A percentile compares a stretch with the other conserved stretches of the same genome.
phyloP scores from a whole-genome alignment of 64 coral and sea anemone species.

The Orbicella faveolata region DNA sequence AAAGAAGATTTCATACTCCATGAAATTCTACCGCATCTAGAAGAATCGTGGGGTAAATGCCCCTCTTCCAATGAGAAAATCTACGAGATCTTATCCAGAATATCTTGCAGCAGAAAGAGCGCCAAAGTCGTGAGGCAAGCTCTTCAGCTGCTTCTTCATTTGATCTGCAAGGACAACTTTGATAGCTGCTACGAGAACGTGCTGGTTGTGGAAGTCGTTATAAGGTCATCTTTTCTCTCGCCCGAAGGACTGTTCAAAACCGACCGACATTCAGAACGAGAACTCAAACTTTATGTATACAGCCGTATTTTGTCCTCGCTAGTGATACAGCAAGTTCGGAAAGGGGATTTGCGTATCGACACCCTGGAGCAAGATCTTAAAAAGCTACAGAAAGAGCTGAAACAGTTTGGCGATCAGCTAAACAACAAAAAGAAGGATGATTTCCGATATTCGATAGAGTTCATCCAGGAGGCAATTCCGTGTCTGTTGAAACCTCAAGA shows the following conservation, averaged over 20 bases:
- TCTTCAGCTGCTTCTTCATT: not conserved
- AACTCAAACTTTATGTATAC: not conserved
- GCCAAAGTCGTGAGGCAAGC: not conserved
- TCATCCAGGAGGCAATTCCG: not conserved
- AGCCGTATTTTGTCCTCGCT: not conserved
- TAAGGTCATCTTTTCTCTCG: not conserved
- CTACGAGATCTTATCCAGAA: not conserved
- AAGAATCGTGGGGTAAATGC: not conserved
- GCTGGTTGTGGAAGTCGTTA: not conserved
- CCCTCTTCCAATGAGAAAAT: not conserved
- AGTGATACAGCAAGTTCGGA: not conserved
- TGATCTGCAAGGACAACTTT: conserved; percentile 2
- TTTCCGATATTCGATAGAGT: conserved; percentile 16
- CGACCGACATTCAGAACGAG: not conserved
- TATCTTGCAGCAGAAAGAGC: not conserved
- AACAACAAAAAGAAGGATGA: conserved; percentile 8
- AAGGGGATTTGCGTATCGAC: not conserved
- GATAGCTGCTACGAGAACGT: not conserved
- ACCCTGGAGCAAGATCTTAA: not conserved
- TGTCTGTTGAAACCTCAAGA: not conserved
- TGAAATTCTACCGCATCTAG: not conserved
- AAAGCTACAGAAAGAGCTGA: not conserved
- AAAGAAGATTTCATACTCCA: not conserved
- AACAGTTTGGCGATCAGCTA: not conserved
- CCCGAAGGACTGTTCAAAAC: not conserved